A percentile compares a stretch with the other conserved stretches of the same genome.
phyloP scores from a whole-genome alignment of 2,888 invertebrate species.

The Invenusta paracnida region DNA sequence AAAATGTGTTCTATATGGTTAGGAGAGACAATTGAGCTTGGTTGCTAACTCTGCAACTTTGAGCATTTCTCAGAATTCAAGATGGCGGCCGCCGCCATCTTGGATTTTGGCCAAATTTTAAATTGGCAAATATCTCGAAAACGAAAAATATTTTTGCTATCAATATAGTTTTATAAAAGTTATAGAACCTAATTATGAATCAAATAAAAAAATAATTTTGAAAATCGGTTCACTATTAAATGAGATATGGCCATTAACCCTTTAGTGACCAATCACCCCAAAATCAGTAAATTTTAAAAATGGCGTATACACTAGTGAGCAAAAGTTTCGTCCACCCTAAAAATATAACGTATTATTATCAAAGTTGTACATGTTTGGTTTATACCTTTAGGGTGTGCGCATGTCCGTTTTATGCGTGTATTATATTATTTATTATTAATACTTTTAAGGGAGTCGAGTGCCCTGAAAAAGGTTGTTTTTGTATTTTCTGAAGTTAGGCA shows the following conservation, averaged over 20 bases:
- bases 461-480: too few relatives aligned
- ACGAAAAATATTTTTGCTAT: slow-evolving; percentile 9
- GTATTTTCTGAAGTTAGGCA: too few relatives aligned
- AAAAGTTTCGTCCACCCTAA: too few relatives aligned
- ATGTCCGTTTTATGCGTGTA: too few relatives aligned
- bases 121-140: slow-evolving; percentile 27
- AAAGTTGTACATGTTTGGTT: too few relatives aligned
- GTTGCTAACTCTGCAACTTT: slow-evolving; percentile 29
- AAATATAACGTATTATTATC: too few relatives aligned
- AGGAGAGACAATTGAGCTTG: slow-evolving; percentile 29
- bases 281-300: slow-evolving; percentile 29
- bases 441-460: too few relatives aligned
- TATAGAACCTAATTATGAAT: slow-evolving; percentile 27
- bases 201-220: slow-evolving; percentile 25
- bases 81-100: slow-evolving; percentile 26
- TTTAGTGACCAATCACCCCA: slow-evolving; percentile 29
- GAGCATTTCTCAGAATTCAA: slow-evolving; percentile 29
- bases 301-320: too few relatives aligned
- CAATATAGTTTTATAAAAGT: slow-evolving; percentile 14
- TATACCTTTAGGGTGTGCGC: too few relatives aligned
- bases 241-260: slow-evolving; percentile 26
- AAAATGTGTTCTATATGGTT: slow-evolving; percentile 26
- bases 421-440: too few relatives aligned
- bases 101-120: slow-evolving; percentile 23
- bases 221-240: slow-evolving; percentile 29